A percentile compares a stretch with the other conserved stretches of the same genome.
Evolutionary conservation across 2,888 invertebrate species (phyloP).

Genomic region (Brachyopa scutellaris): DNA sequence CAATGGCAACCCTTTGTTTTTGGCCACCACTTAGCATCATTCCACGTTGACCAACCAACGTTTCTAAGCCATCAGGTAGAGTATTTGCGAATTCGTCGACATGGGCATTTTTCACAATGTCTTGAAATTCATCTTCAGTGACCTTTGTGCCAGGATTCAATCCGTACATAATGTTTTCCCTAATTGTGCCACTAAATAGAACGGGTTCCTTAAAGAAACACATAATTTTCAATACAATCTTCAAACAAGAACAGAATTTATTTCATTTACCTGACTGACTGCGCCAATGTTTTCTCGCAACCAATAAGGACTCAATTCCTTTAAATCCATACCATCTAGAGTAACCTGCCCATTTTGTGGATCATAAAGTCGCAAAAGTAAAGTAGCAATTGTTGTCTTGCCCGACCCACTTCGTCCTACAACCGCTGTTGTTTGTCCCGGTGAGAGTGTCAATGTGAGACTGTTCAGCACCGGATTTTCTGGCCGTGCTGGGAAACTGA

Average conservation of each 20-base stretch:
- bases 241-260: background rate
- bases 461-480: slow-evolving; percentile 85
- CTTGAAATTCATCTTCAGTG: slow-evolving; percentile 83
- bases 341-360: slow-evolving; percentile 87
- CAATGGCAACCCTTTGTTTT: slow-evolving; percentile 96
- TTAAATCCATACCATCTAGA: slow-evolving; percentile 90
- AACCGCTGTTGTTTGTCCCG: slow-evolving; percentile 89
- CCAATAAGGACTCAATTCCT: slow-evolving; percentile 91
- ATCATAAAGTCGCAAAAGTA: slow-evolving; percentile 93
- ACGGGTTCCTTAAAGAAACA: slow-evolving; percentile 91
- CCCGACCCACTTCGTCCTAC: slow-evolving; percentile 97
- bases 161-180: slow-evolving; percentile 96
- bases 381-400: slow-evolving; percentile 94
- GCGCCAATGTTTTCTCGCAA: slow-evolving; percentile 92
- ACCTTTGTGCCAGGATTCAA: slow-evolving; percentile 83
- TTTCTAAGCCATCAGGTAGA: slow-evolving; percentile 88
- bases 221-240: slow-evolving; percentile 82
- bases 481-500: slow-evolving; percentile 87
- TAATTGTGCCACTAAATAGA: slow-evolving; percentile 94
- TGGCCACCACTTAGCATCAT: slow-evolving; percentile 96
- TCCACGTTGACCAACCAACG: slow-evolving; percentile 94
- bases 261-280: slow-evolving; percentile 88
- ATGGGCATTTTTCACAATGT: slow-evolving; percentile 91
- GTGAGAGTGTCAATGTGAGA: slow-evolving; percentile 86
- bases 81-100: slow-evolving; percentile 89